Evolutionary conservation across 2,888 invertebrate species (phyloP).

Genomic region (Camptogramma bilineatum): DNA sequence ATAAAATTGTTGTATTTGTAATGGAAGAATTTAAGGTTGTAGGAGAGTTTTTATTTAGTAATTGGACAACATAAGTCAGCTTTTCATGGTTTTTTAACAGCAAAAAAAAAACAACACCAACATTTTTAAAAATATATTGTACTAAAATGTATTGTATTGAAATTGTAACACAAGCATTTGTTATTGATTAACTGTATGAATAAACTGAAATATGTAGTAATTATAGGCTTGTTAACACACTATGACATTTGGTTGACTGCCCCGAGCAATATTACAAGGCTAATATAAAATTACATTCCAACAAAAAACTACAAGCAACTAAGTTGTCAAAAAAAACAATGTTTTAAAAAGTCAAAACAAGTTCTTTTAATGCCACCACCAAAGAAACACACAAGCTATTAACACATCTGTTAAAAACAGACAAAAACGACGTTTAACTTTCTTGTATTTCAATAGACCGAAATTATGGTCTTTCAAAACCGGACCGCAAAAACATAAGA

Average conservation of each 20-base stretch:
- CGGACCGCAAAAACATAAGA: slow-evolving; percentile 58
- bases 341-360: slow-evolving; percentile 6
- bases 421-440: slow-evolving; percentile 49
- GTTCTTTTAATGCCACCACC: slow-evolving; percentile 8
- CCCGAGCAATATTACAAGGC: slow-evolving; percentile 13
- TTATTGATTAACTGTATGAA: neutral
- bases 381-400: slow-evolving; percentile 26
- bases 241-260: slow-evolving; percentile 16
- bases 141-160: too few relatives aligned
- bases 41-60: too few relatives aligned
- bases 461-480: slow-evolving; percentile 65
- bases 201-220: neutral
- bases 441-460: slow-evolving; percentile 53
- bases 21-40: too few relatives aligned
- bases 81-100: too few relatives aligned
- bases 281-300: slow-evolving; percentile 2
- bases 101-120: too few relatives aligned
- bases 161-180: too few relatives aligned
- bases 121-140: too few relatives aligned
- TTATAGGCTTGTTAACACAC: neutral
- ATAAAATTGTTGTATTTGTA: too few relatives aligned
- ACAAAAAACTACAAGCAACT: slow-evolving; percentile 29
- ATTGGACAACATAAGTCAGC: too few relatives aligned
- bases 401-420: slow-evolving; percentile 39
- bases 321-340: slow-evolving; percentile 14